Evolutionary conservation across 2,888 invertebrate species (phyloP), one percentile per base, ranked within the genome.

Genomic region (Perdita meconis): DNA sequence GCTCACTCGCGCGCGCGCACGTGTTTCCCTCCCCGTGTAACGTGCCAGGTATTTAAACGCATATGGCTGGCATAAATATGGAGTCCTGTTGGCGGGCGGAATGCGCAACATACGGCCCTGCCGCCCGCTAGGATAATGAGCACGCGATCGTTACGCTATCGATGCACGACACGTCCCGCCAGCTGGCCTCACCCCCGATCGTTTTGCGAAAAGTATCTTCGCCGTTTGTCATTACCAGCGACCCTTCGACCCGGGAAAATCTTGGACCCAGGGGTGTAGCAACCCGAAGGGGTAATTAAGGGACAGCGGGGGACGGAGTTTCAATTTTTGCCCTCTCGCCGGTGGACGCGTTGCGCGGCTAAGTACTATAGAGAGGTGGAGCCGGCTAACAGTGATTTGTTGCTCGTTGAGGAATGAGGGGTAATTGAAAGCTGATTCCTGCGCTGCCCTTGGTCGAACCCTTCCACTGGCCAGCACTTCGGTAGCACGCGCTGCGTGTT

Each of bases 121-220:
- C 56, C 60, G 55, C 51, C 47, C 66, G 65, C 70, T 44, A 44
- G 76, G 77, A 80, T 84, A 82, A 83, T 77, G 80, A 69, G 60
- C 72, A 76, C 74, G 57, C 81, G 83, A 84, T 83, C 81, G 83
- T 83, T 83, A 79, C 67, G 64, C 59, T 78, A 81, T 84, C 84
- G 78, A 84, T 84, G 84, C 73, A 57, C 66, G 64, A 61, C 80
- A 70, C 74, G 73, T 70, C 70, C 70, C 30, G 34, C 80, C 78
- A 80, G 74, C 78, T 78, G 79, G 50, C 56, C 59, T n/a, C 44
- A 38, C 40, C 34, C 51, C 34, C 40, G 61, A 50, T 75, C 75
- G 75, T 75, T 75, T 57, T 13, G 75, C 75, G 55, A 67, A 67
- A 76, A 76, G 56, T 57, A 50, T 51, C 67, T 47, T 56, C 40